These are phyloP conservation scores for Chaetogeoica ovagalla DNA, from an alignment of 2,888 invertebrate genomes.

Conservation along the genomic window DNA sequence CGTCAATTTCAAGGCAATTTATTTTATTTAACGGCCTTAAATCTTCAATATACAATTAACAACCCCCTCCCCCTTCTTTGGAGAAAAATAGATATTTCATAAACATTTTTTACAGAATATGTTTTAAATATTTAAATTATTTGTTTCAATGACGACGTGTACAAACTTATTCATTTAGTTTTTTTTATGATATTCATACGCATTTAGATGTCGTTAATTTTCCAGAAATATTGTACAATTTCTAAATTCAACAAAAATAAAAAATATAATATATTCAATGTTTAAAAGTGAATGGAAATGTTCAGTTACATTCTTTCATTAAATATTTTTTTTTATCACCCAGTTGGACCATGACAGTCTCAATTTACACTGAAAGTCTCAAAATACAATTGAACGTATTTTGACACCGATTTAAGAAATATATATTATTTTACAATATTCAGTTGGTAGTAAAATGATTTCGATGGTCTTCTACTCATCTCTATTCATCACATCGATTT, in stretches of 20 bases:
- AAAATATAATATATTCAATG: neutral
- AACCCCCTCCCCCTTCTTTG: neutral
- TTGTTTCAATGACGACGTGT: neutral
- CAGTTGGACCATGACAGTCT: no score
- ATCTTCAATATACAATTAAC: neutral
- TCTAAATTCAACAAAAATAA: no score
- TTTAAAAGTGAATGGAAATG: neutral
- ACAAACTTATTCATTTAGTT: neutral
- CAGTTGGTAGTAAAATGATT: no score
- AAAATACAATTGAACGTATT: slow-evolving; percentile 1
- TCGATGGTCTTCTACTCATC: no score
- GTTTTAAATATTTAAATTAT: neutral
- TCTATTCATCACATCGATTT: no score
- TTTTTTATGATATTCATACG: neutral
- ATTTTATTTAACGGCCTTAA: neutral
- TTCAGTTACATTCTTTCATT: neutral
- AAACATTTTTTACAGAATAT: no score
- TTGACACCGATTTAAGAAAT: neutral
- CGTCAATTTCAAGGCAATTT: neutral
- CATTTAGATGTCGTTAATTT: neutral
- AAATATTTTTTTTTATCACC: neutral
- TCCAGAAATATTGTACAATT: no score
- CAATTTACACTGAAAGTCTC: neutral
- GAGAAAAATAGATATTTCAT: neutral
- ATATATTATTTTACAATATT: no score